These are phyloP conservation scores for Archocentrus centrarchus DNA, from an alignment of 2,113 vertebrate genomes.

Conservation along the genomic window DNA sequence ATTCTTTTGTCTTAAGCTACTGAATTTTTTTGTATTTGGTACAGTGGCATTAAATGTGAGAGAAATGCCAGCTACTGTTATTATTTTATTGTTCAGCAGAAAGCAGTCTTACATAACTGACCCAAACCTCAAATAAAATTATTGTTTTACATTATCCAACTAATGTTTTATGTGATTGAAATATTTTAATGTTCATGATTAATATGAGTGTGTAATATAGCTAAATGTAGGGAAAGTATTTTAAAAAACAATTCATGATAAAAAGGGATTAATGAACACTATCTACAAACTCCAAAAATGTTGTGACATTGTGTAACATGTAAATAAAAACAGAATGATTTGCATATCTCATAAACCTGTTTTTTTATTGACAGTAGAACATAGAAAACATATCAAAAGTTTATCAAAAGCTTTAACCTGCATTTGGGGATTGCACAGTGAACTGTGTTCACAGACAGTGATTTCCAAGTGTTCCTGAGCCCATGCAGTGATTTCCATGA, in stretches of 20 bases:
- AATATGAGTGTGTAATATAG: background rate
- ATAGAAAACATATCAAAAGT: background rate
- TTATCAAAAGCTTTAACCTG: background rate
- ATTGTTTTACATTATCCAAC: background rate
- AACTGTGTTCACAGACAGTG: no score
- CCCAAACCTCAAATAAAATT: conserved; percentile 4
- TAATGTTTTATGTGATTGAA: conserved; percentile 3
- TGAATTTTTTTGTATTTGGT: background rate
- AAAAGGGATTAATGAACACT: background rate
- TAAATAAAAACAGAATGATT: background rate
- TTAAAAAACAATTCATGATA: background rate
- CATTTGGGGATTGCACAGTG: background rate
- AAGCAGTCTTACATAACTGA: conserved; percentile 28
- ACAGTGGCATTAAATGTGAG: conserved; percentile 45
- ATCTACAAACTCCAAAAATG: background rate
- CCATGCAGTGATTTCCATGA: no score
- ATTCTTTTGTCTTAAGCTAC: conserved; percentile 60
- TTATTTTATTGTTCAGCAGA: conserved; percentile 42
- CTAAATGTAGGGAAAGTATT: conserved; percentile 9
- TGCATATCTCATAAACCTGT: background rate
- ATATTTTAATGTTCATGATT: conserved; percentile 23
- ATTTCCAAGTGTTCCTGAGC: no score
- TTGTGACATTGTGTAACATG: background rate
- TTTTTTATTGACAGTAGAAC: background rate
- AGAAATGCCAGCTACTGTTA: conserved; percentile 35